phyloP scores from a whole-genome alignment of 2,888 invertebrate genomes.

The Empis stercorea region DNA sequence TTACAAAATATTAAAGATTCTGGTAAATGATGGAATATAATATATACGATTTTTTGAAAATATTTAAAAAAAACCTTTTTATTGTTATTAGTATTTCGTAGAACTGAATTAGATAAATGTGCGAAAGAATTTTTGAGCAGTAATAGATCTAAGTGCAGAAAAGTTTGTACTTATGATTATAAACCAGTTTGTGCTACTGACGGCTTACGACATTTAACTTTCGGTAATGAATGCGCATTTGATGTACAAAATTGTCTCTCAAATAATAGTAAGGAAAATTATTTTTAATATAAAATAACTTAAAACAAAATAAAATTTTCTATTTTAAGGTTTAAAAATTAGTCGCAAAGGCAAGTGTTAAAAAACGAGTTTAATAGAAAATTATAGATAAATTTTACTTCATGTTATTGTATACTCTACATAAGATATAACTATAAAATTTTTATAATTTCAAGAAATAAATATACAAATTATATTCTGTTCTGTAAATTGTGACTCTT shows the following conservation, averaged over 20 bases:
- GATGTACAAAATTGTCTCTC: not conserved
- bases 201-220: not conserved
- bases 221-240: not conserved
- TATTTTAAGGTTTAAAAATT: not conserved
- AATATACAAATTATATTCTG: too few relatives aligned
- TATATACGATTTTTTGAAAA: too few relatives aligned
- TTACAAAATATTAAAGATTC: too few relatives aligned
- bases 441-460: too few relatives aligned
- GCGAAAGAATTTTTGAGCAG: not conserved
- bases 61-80: too few relatives aligned
- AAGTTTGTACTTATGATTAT: constrained; percentile 4
- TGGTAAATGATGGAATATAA: too few relatives aligned
- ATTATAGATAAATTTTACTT: too few relatives aligned
- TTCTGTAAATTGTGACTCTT: too few relatives aligned
- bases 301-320: not conserved
- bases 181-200: constrained; percentile 7
- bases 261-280: not conserved
- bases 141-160: not conserved
- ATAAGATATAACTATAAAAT: too few relatives aligned
- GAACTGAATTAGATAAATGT: not conserved
- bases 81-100: too few relatives aligned
- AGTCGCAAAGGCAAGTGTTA: not conserved
- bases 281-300: not conserved
- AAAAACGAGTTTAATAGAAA: too few relatives aligned
- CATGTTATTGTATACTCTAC: too few relatives aligned